Evolutionary conservation across 2,797 vertebrate species (phyloP), one percentile per base, ranked within the genome.

Genomic region (Anomalospiza imberbis): DNA sequence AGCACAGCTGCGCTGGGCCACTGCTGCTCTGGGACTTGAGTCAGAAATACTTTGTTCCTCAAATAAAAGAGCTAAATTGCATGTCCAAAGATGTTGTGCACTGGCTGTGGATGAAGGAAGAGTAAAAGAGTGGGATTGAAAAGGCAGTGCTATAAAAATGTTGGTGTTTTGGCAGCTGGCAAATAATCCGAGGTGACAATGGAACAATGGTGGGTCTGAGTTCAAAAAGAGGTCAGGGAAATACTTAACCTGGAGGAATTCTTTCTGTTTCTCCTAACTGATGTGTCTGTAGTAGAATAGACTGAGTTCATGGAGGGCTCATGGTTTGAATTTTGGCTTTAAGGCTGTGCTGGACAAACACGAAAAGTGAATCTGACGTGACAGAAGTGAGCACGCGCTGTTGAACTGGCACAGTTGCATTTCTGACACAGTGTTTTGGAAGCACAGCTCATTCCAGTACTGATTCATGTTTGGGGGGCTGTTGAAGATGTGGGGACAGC

Each of bases 381-480:
- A 3, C 7, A 12, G 54, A 50, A 38, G 15, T 7, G 50, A 72
- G 26, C 7, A 3, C 6, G 1, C 13, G 25, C 21, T 82, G 32
- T 25, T 58, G 25, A 36, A 12, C 22, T 29, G 2, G 12, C 47
- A 25, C 13, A n/a, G 11, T 1, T 75, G 38, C 28, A 18, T 31
- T 75, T 77, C 28, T 60, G 54, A 10, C 21, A 4, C 1, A 1
- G 22, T 3, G 0, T 19, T 42, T 22, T 65, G n/a, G 53, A 44
- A 71, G 17, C 38, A 22, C 51, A 71, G n/a, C 50, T 77, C 17
- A 0, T 32, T 9, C 31, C 55, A 4, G 0, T 12, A 3, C 0
- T 32, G 15, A 2, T 21, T 85, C 3, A 1, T 31, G 1, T 13
- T 78, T 53, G 6, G 36, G 32, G 45, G 45, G 15, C 66, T 65